phyloP scores from a whole-genome alignment of 1,140 invertebrate genomes.

The Drusus annulatus region DNA sequence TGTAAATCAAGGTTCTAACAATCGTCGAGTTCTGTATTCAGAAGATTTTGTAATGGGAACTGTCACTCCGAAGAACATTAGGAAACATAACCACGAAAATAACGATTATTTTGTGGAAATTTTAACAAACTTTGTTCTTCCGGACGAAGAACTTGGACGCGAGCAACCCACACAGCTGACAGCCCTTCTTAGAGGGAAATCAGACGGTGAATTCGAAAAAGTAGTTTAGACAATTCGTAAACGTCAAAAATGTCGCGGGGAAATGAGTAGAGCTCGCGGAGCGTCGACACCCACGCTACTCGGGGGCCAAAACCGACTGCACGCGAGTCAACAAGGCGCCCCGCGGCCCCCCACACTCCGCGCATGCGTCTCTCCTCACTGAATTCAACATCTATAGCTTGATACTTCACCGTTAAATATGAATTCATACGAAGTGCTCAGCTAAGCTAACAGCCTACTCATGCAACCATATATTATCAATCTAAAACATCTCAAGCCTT shows the following conservation, averaged over 20 bases:
- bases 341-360: slow-evolving; percentile 18
- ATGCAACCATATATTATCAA: slow-evolving; percentile 31
- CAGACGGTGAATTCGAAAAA: slow-evolving; percentile 10
- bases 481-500: background rate
- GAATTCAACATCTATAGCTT: slow-evolving; percentile 13
- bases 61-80: background rate
- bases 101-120: background rate
- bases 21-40: too few species aligned
- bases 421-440: slow-evolving; percentile 39
- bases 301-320: slow-evolving; percentile 41
- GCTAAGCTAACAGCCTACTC: slow-evolving; percentile 31
- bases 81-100: slow-evolving; percentile 4
- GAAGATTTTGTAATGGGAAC: background rate
- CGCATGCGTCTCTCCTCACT: slow-evolving; percentile 21
- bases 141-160: background rate
- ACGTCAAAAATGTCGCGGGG: slow-evolving; percentile 38
- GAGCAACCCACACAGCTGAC: background rate
- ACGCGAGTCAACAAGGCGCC: slow-evolving; percentile 21
- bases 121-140: too few species aligned
- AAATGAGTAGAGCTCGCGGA: background rate
- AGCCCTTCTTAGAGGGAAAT: slow-evolving; percentile 2
- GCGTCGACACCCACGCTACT: slow-evolving; percentile 39
- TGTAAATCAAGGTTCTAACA: too few species aligned
- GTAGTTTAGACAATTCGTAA: background rate
- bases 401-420: slow-evolving; percentile 37